A percentile compares a stretch with the other conserved stretches of the same genome.
Conservation (phyloP, 2,888 invertebrate genomes). For the Noctua janthina region DNA sequence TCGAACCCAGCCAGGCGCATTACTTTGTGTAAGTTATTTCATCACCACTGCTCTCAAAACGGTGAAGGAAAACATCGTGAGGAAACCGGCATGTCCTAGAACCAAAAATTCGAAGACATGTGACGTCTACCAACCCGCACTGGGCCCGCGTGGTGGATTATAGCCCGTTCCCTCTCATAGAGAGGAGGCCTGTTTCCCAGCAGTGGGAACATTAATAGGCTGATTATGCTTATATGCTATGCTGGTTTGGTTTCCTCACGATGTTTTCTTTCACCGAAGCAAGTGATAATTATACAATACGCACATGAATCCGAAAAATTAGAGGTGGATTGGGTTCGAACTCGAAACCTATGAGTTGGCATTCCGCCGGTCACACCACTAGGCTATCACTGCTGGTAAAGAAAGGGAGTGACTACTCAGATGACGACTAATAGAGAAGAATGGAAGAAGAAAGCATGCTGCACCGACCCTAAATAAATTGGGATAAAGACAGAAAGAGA, state of each 20-base stretch:
- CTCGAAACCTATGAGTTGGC: neutral
- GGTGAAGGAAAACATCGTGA: no score
- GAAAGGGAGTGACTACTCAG: neutral
- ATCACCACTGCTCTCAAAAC: no score
- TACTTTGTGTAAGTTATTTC: no score
- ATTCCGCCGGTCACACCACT: neutral
- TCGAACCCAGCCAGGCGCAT: no score
- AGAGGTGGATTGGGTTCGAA: neutral
- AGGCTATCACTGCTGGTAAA: neutral
- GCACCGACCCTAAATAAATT: neutral
- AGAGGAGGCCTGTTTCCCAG: no score
- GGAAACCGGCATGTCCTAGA: no score
- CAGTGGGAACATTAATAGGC: no score
- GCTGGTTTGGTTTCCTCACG: neutral
- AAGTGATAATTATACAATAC: neutral
- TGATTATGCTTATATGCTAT: neutral
- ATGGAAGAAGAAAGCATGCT: neutral
- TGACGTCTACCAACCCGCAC: no score
- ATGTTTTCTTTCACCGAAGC: neutral
- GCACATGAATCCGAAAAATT: neutral
- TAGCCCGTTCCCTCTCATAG: no score
- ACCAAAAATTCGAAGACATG: no score
- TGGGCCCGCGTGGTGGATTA: no score
- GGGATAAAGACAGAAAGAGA: neutral
- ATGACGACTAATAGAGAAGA: neutral